phyloP scores from a whole-genome alignment of 1,140 invertebrate genomes.

The Drosophila mayri region DNA sequence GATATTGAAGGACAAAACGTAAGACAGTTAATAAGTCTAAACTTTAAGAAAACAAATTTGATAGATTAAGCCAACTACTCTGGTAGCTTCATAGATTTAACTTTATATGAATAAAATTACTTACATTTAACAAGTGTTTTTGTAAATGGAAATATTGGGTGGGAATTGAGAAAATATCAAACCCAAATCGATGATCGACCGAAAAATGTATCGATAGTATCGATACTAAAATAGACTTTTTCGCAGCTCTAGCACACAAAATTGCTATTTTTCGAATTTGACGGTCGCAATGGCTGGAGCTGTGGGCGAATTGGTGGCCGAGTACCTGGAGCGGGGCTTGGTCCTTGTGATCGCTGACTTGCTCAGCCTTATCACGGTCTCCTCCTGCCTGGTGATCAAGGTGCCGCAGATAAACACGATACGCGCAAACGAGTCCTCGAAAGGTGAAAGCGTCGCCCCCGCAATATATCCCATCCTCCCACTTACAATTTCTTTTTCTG shows the following conservation, averaged over 20 bases:
- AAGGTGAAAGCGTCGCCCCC: conserved; percentile 80
- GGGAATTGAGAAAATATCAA: too few species aligned
- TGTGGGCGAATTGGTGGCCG: conserved; percentile 48
- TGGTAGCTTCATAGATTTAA: too few species aligned
- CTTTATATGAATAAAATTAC: too few species aligned
- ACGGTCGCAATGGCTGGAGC: conserved; percentile 37
- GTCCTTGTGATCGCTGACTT: conserved; percentile 86
- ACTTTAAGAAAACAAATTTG: too few species aligned
- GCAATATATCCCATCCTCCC: conserved; percentile 7
- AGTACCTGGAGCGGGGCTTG: conserved; percentile 73
- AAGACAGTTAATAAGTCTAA: too few species aligned
- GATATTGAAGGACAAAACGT: too few species aligned
- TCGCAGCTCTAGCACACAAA: background rate
- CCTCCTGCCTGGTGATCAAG: conserved; percentile 88
- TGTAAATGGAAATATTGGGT: too few species aligned
- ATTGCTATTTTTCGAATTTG: conserved; percentile 33
- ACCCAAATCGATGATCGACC: too few species aligned
- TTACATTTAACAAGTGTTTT: too few species aligned
- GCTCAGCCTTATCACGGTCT: conserved; percentile 88
- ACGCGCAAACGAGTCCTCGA: conserved; percentile 86
- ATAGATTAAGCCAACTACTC: too few species aligned
- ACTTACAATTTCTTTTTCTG: conserved; percentile 14
- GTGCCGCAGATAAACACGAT: conserved; percentile 89
- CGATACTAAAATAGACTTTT: too few species aligned
- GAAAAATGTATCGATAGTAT: too few species aligned